phyloP scores from a whole-genome alignment of 2,888 invertebrate genomes.

The Spodoptera exigua region DNA sequence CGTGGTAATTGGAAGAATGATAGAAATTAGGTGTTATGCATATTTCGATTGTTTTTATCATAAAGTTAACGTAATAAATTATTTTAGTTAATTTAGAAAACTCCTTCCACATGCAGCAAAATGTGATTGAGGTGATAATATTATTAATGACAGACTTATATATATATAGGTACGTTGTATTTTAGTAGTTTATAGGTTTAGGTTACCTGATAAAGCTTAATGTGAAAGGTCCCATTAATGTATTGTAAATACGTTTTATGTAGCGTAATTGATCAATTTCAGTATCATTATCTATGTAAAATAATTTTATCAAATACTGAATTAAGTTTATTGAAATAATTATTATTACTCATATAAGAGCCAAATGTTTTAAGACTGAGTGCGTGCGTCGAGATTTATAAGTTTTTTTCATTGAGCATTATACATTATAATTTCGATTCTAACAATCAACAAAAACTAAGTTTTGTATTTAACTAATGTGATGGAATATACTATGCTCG shows the following conservation, averaged over 20 bases:
- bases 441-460: constrained; percentile 37
- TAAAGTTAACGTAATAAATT: constrained; percentile 64
- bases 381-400: constrained; percentile 75
- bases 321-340: constrained; percentile 64
- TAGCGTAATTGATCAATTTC: constrained; percentile 64
- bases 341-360: constrained; percentile 83
- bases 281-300: constrained; percentile 63
- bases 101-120: constrained; percentile 78
- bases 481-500: constrained; percentile 28
- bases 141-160: constrained; percentile 74
- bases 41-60: constrained; percentile 52
- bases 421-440: constrained; percentile 39
- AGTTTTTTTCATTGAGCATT: constrained; percentile 45
- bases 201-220: constrained; percentile 64
- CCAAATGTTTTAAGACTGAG: constrained; percentile 89
- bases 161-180: constrained; percentile 69
- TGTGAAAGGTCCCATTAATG: constrained; percentile 64
- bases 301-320: constrained; percentile 54
- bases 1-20: constrained; percentile 87
- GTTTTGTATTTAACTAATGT: constrained; percentile 39
- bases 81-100: constrained; percentile 66
- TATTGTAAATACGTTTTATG: constrained; percentile 73
- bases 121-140: constrained; percentile 84
- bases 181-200: constrained; percentile 69
- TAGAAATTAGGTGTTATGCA: constrained; percentile 79